Base-by-base conservation (phyloP, 1,140 invertebrate genomes). In the Eueides isabella region DNA sequence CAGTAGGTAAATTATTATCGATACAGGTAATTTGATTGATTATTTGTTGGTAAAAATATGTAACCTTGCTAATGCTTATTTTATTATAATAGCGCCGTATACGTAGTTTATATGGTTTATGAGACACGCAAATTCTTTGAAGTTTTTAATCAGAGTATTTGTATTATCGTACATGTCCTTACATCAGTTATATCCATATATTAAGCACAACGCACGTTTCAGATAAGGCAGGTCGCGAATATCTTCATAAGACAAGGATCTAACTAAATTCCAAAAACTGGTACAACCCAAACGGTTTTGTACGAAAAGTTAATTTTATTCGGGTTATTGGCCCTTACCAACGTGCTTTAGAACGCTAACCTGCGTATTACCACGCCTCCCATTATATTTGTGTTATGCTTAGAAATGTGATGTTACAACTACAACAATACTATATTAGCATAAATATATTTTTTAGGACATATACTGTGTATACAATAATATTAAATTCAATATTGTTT, bases 251-350 rank as follows among this genome's bases (percentile, higher is more conserved):
- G 48, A 55, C 48, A 55, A 55, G 48, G 48, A 55, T 55, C 48
- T 26, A 11, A 26, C 9, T 23, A 55, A 55, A 55, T 55, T 14
- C 48, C 19, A 55, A 55, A 55, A 55, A 26, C 19, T 26, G 23
- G 48, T 55, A 55, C 48, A 26, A 55, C 48, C 48, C 7, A 55
- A 55, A 55, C 23, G 48, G 23, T 55, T 55, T 26, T 23, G 16
- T 6, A 7, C 23, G 48, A 55, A 55, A 55, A 55, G 9, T 55
- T 55, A 5, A 23, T 23, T 55, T 55, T 55, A 55, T 55, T 55
- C 48, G 23, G 48, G 48, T 55, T 55, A 55, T 55, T 55, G 48
- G 48, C 48, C 48, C 48, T 55, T 55, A 12, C 48, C 48, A 55
- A 55, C 48, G 48, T 26, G 48, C 19, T 26, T 26, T 55, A 55